Conservation (phyloP, 1,140 invertebrate species). For the Centruroides sculpturatus region DNA sequence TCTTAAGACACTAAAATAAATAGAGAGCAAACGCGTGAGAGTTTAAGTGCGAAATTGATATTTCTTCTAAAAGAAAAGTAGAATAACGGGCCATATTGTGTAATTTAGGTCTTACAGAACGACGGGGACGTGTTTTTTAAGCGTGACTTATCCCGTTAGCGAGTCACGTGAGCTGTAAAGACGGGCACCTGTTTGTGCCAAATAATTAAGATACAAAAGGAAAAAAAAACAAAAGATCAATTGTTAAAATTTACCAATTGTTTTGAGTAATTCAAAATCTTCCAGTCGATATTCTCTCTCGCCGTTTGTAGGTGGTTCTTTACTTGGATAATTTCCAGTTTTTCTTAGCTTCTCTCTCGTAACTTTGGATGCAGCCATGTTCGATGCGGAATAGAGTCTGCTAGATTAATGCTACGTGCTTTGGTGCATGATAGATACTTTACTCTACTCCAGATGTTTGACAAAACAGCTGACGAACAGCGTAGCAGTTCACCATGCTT, state of each 20-base stretch:
- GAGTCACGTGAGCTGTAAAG: neutral
- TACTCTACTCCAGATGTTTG: too few relatives aligned
- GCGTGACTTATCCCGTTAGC: too few relatives aligned
- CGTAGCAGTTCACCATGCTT: too few relatives aligned
- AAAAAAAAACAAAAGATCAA: conserved; percentile 6
- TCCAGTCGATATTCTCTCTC: conserved; percentile 52
- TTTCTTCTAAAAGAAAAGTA: too few relatives aligned
- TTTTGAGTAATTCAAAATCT: conserved; percentile 63
- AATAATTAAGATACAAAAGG: neutral
- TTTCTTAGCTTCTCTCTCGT: conserved; percentile 6
- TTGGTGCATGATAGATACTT: too few relatives aligned
- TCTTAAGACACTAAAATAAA: neutral
- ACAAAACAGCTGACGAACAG: too few relatives aligned
- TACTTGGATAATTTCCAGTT: conserved; percentile 7
- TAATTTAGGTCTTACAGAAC: too few relatives aligned
- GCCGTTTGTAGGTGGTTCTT: conserved; percentile 33
- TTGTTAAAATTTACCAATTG: conserved; percentile 47
- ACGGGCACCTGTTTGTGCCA: neutral
- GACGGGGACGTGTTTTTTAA: neutral
- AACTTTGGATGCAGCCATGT: conserved; percentile 10
- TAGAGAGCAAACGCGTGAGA: too few relatives aligned
- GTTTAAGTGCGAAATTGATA: too few relatives aligned
- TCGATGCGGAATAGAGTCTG: neutral
- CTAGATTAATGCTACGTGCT: too few relatives aligned
- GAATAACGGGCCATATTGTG: too few relatives aligned